phyloP scores from a whole-genome alignment of 1,140 invertebrate genomes.

The Gonioctena quinquepunctata region DNA sequence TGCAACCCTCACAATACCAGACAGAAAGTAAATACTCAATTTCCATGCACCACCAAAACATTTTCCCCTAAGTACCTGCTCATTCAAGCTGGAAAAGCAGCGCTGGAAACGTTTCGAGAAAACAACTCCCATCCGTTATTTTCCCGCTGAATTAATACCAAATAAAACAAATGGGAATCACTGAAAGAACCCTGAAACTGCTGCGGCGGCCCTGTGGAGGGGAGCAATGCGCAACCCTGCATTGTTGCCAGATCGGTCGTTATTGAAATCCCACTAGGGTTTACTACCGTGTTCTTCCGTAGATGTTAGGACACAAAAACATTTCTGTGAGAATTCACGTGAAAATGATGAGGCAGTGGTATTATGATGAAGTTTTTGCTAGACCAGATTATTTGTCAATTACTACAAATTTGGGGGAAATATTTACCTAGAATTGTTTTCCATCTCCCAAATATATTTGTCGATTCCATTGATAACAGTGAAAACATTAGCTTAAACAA shows the following conservation, averaged over 20 bases:
- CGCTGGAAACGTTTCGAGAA: background rate
- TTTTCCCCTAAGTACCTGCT: background rate
- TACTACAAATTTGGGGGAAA: too few species aligned
- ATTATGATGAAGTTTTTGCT: too few species aligned
- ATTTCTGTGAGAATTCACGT: too few species aligned
- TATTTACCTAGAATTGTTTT: too few species aligned
- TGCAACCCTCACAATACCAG: too few species aligned
- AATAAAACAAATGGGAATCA: conserved; percentile 26
- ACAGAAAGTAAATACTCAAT: background rate
- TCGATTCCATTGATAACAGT: too few species aligned
- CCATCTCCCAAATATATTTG: too few species aligned
- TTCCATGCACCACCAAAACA: background rate
- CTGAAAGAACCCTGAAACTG: conserved; percentile 25
- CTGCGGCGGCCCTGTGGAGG: conserved; percentile 19
- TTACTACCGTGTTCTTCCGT: too few species aligned
- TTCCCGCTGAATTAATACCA: conserved; percentile 23
- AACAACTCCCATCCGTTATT: background rate
- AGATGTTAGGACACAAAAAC: too few species aligned
- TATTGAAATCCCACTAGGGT: background rate
- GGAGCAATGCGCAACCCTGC: conserved; percentile 38
- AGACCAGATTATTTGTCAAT: too few species aligned
- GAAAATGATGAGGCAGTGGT: too few species aligned
- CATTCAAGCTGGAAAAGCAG: background rate
- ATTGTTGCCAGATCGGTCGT: background rate
- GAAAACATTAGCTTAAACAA: too few species aligned